These are phyloP conservation scores for Gorsachius magnificus DNA, from an alignment of 2,797 vertebrate species.

Conservation along the genomic window DNA sequence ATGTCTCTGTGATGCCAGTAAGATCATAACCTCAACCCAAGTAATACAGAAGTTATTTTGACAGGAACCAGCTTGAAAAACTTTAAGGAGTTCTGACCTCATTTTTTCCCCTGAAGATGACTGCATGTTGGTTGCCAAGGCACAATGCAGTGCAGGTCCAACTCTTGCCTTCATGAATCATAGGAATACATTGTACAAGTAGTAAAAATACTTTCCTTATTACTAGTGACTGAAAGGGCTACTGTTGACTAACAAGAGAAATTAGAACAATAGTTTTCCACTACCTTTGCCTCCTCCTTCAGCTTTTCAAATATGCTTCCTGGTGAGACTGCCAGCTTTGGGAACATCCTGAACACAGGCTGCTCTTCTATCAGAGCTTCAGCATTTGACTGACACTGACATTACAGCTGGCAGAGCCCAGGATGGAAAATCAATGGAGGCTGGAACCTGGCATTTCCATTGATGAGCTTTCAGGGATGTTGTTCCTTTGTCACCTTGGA, in stretches of 20 bases:
- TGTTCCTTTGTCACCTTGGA: not conserved
- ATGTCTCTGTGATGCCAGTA: too few relatives aligned
- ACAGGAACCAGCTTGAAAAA: not conserved
- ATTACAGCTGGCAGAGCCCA: not conserved
- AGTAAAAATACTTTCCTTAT: not conserved
- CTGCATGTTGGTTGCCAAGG: not conserved
- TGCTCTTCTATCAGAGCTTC: not conserved
- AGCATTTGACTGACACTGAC: not conserved
- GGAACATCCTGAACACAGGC: rapidly evolving
- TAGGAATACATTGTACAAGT: not conserved
- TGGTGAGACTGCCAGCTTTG: not conserved
- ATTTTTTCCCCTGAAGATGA: not conserved
- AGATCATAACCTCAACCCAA: not conserved
- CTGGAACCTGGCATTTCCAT: not conserved
- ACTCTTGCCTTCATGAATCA: not conserved
- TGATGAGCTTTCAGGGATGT: not conserved
- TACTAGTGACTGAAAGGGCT: not conserved
- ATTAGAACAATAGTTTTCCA: not conserved
- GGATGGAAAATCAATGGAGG: not conserved
- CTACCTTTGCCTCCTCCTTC: not conserved
- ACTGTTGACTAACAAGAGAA: not conserved
- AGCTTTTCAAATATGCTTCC: not conserved
- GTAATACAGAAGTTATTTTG: not conserved
- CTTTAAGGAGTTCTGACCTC: not conserved
- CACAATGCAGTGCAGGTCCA: not conserved